phyloP scores from a whole-genome alignment of 2,797 vertebrate species.

The Manis javanica region DNA sequence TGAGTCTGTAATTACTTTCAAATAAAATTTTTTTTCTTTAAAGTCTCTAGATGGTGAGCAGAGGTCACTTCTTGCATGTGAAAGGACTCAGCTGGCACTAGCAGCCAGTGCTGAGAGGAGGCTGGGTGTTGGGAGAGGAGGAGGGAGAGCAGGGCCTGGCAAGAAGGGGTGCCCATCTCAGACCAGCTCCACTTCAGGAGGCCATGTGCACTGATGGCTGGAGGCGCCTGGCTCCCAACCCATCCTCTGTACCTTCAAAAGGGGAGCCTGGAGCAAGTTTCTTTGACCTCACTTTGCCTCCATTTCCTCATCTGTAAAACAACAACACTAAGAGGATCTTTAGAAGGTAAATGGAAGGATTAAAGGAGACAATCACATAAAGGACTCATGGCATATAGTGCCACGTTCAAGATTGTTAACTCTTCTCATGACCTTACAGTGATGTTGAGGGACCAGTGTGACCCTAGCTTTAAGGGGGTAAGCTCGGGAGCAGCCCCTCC shows the following conservation, averaged over 20 bases:
- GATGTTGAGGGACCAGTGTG: background rate
- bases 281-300: background rate
- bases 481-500: background rate
- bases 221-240: background rate
- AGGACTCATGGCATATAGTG: background rate
- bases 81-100: background rate
- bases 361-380: background rate
- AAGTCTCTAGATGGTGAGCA: background rate
- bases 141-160: background rate
- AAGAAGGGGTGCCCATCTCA: background rate
- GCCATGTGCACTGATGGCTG: background rate
- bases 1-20: background rate
- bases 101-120: background rate
- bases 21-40: background rate
- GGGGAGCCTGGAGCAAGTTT: background rate
- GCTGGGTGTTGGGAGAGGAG: background rate
- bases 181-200: background rate
- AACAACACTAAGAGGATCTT: background rate
- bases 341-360: background rate
- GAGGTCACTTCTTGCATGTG: background rate
- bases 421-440: background rate
- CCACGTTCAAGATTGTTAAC: background rate
- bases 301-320: slow-evolving; percentile 1
- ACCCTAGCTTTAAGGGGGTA: background rate
- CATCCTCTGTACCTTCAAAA: background rate